A percentile compares a stretch with the other conserved stretches of the same genome.
These are phyloP conservation scores for Idaea biselata DNA, from an alignment of 2,888 invertebrate genomes.

Conservation along the genomic window DNA sequence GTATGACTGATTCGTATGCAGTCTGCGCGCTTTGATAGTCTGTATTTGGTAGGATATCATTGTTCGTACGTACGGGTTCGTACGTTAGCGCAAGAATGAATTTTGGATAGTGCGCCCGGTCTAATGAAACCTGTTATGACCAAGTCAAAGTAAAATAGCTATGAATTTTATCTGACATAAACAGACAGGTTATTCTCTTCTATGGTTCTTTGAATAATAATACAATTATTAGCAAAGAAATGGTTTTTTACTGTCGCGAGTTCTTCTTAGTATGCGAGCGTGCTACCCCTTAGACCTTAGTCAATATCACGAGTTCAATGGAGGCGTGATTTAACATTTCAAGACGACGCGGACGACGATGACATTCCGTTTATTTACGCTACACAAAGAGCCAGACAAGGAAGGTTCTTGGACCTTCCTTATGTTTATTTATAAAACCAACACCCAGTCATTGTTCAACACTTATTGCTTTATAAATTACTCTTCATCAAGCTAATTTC, in stretches of 20 bases:
- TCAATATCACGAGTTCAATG: too few species aligned
- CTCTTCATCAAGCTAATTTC: background rate
- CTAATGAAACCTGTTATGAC: background rate
- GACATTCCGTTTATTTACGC: conserved; percentile 14
- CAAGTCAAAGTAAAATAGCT: background rate
- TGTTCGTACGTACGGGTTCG: too few species aligned
- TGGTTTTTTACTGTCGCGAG: too few species aligned
- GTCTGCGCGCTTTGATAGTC: too few species aligned
- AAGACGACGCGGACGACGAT: conserved; percentile 1
- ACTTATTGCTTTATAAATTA: background rate
- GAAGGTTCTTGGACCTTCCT: conserved; percentile 13
- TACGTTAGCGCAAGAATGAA: too few species aligned
- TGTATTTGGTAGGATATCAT: too few species aligned
- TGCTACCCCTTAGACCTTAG: too few species aligned
- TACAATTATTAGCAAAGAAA: too few species aligned
- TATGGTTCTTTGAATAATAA: background rate
- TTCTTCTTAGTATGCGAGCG: too few species aligned
- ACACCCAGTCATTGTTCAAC: conserved; percentile 6
- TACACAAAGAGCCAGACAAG: conserved; percentile 15
- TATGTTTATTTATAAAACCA: conserved; percentile 20
- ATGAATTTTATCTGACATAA: background rate
- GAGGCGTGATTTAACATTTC: background rate
- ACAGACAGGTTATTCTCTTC: background rate
- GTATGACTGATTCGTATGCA: too few species aligned
- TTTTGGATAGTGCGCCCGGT: too few species aligned